phyloP scores from a whole-genome alignment of 2,113 vertebrate genomes.

The Empidonax traillii region DNA sequence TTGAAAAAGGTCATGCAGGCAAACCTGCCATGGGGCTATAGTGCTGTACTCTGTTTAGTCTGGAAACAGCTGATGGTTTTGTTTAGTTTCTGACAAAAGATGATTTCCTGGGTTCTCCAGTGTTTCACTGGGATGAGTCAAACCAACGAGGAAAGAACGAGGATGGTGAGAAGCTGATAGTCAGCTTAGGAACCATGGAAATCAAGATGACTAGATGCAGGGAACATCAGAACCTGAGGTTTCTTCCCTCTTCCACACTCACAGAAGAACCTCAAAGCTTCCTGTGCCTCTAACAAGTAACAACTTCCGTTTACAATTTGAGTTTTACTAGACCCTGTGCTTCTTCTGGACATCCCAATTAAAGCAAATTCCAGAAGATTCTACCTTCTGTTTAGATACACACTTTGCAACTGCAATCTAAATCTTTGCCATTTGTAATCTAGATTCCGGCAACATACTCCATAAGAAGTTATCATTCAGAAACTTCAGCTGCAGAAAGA shows the following conservation, averaged over 20 bases:
- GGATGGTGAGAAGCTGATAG: background rate
- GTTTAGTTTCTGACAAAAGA: background rate
- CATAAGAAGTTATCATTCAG: background rate
- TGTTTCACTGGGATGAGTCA: background rate
- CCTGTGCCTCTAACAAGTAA: background rate
- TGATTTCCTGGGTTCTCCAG: background rate
- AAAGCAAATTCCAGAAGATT: background rate
- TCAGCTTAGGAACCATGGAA: background rate
- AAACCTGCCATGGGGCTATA: background rate
- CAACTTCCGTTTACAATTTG: background rate
- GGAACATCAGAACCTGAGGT: background rate
- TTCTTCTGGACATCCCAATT: background rate
- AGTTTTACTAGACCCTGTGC: background rate
- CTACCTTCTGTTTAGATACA: background rate
- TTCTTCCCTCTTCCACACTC: background rate
- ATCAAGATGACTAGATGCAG: background rate
- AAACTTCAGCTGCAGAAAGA: background rate
- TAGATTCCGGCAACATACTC: background rate
- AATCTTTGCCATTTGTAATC: background rate
- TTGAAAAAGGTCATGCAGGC: background rate
- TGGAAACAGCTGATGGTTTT: background rate
- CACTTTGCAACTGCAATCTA: background rate
- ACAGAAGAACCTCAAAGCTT: background rate
- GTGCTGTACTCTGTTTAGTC: background rate
- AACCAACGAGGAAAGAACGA: background rate